phyloP scores from a whole-genome alignment of 2,113 vertebrate species.

The Phyllostomus discolor region DNA sequence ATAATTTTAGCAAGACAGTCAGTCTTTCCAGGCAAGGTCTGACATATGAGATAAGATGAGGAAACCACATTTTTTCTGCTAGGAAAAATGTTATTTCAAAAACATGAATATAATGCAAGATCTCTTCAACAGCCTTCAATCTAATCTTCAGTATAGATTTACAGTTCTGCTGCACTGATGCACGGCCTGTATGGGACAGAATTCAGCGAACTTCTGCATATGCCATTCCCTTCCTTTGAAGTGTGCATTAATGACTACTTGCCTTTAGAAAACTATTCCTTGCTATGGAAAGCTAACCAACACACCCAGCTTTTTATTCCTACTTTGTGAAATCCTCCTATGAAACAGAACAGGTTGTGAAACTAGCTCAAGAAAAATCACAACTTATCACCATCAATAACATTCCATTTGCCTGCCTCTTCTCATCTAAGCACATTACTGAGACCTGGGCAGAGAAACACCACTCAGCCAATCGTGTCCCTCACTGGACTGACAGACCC shows the following conservation, averaged over 20 bases:
- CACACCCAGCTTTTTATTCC: neutral
- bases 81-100: conserved; percentile 43
- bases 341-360: neutral
- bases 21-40: conserved; percentile 23
- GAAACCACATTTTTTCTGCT: neutral
- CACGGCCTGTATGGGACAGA: neutral
- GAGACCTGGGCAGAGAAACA: neutral
- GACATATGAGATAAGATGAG: conserved; percentile 34
- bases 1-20: conserved; percentile 33
- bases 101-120: conserved; percentile 15
- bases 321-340: conserved; percentile 3
- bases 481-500: neutral
- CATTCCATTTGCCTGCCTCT: neutral
- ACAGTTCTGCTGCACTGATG: neutral
- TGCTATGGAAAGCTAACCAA: neutral
- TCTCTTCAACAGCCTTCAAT: neutral
- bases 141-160: neutral
- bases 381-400: neutral
- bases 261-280: neutral
- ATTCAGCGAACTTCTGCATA: neutral
- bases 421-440: neutral
- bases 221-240: neutral
- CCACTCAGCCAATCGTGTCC: neutral
- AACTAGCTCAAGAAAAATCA: neutral
- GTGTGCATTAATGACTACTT: neutral